Evolutionary conservation across 2,113 vertebrate species (phyloP).

Genomic region (Panthera uncia): DNA sequence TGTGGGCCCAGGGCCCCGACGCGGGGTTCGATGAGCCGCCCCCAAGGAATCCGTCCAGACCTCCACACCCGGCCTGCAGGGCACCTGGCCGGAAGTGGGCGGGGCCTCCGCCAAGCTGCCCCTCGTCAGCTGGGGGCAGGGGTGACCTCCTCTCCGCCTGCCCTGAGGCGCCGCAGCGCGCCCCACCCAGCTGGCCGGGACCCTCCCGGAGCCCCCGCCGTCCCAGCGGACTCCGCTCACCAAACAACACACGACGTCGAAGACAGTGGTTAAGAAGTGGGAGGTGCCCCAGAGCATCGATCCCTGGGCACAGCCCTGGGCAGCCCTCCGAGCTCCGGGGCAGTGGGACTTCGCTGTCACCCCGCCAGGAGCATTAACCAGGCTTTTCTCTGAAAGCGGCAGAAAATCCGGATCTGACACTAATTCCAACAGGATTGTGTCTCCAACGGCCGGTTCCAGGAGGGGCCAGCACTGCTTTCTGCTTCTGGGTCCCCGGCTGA

Average conservation of each 20-base stretch:
- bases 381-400: not conserved
- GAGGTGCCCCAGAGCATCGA: not conserved
- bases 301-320: not conserved
- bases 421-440: not conserved
- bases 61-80: rapidly evolving
- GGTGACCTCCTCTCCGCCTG: not conserved
- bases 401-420: not conserved
- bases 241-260: not conserved
- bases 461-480: rapidly evolving
- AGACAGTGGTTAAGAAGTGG: not conserved
- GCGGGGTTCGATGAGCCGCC: not conserved
- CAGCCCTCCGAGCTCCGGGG: not conserved
- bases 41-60: rapidly evolving
- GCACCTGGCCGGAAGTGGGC: not conserved
- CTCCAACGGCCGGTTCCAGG: not conserved
- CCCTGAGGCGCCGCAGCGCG: rapidly evolving
- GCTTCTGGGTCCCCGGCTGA: not conserved
- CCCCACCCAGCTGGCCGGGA: rapidly evolving
- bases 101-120: not conserved
- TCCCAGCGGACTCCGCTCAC: not conserved
- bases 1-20: not conserved
- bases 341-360: rapidly evolving
- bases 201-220: rapidly evolving
- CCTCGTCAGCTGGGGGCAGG: not conserved
- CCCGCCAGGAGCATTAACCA: rapidly evolving